Percentiles rank a stretch among this genome's conserved stretches.
phyloP scores from a whole-genome alignment of 2,888 invertebrate species.

The Melinopterus prodromus region DNA sequence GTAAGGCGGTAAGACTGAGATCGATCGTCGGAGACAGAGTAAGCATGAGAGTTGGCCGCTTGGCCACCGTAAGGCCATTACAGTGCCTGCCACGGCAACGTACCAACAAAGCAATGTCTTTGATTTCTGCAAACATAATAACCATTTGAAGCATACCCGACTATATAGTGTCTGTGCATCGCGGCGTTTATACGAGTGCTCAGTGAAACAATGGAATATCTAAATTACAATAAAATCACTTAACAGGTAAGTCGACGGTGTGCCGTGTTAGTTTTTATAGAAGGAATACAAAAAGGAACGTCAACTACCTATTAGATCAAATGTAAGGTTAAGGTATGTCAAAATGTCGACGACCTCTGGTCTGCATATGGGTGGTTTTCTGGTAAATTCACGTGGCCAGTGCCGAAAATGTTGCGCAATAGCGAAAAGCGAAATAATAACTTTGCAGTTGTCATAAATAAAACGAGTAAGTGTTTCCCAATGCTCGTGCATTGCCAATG shows the following conservation, averaged over 20 bases:
- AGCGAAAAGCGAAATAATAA: background rate
- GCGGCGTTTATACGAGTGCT: conserved; percentile 35
- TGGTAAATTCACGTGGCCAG: conserved; percentile 14
- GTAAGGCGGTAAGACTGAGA: conserved; percentile 21
- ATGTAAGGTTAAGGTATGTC: conserved; percentile 50
- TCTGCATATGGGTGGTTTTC: conserved; percentile 18
- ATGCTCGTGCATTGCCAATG: conserved; percentile 27
- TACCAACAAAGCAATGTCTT: conserved; percentile 44
- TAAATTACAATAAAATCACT: conserved; percentile 36
- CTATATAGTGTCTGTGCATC: conserved; percentile 26
- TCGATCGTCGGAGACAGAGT: conserved; percentile 21
- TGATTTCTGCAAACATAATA: conserved; percentile 41
- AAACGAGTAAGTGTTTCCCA: conserved; percentile 13
- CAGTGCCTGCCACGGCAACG: conserved; percentile 40
- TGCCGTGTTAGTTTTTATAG: background rate
- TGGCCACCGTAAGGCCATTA: background rate
- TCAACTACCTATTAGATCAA: conserved; percentile 25
- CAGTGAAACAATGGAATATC: conserved; percentile 40
- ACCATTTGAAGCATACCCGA: conserved; percentile 36
- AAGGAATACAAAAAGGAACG: conserved; percentile 13
- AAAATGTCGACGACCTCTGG: conserved; percentile 57
- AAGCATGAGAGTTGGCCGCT: background rate
- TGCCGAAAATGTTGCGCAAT: background rate
- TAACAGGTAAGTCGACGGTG: conserved; percentile 37
- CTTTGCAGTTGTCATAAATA: conserved; percentile 13